These are phyloP conservation scores for Trachemys scripta DNA, from an alignment of 2,113 vertebrate genomes.

Conservation along the genomic window DNA sequence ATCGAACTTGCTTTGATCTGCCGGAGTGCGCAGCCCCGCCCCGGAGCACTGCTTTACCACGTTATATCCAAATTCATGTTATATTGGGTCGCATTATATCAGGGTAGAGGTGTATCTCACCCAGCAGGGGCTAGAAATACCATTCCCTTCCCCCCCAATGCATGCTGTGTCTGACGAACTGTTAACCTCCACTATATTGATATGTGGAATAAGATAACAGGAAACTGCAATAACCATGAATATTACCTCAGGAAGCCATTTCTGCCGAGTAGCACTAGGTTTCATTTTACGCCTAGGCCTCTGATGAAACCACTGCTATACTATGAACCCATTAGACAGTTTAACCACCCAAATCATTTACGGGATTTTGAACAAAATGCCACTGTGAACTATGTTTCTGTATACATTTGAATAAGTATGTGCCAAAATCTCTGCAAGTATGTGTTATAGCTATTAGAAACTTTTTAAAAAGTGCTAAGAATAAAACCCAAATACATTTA, in stretches of 20 bases:
- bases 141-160: accelerated
- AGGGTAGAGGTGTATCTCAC: not conserved
- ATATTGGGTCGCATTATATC: too few relatives aligned
- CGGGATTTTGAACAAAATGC: accelerated
- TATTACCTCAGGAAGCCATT: not conserved
- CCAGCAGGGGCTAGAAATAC: not conserved
- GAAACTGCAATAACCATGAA: not conserved
- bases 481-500: not conserved
- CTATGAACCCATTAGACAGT: not conserved
- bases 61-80: too few relatives aligned
- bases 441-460: accelerated
- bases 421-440: not conserved
- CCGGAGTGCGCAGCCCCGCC: too few relatives aligned
- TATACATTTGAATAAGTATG: accelerated
- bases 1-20: too few relatives aligned
- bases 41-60: too few relatives aligned
- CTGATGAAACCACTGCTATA: not conserved
- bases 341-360: not conserved
- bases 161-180: accelerated
- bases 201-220: not conserved
- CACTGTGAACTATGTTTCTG: not conserved
- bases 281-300: not conserved
- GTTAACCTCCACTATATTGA: not conserved
- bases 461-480: not conserved
- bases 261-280: accelerated